These are phyloP conservation scores for Eulithis testata DNA, from an alignment of 2,888 invertebrate species.

Conservation along the genomic window DNA sequence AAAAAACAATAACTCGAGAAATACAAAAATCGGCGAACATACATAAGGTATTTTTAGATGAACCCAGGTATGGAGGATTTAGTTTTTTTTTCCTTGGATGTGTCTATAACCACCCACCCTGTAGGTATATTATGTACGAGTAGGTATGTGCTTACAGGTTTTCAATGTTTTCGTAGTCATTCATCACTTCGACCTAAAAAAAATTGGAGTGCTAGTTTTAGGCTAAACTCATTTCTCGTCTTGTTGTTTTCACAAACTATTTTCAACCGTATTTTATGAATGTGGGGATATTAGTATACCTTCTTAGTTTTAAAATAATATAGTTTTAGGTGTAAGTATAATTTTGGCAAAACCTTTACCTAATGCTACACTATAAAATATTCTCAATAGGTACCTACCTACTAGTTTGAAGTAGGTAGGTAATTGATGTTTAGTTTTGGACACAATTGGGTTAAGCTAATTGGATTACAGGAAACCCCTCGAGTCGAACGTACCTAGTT, in stretches of 20 bases:
- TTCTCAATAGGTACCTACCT: slow-evolving; percentile 39
- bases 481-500: slow-evolving; percentile 51
- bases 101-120: too few relatives aligned
- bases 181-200: slow-evolving; percentile 5
- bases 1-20: too few relatives aligned
- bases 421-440: slow-evolving; percentile 66
- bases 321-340: not conserved
- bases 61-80: too few relatives aligned
- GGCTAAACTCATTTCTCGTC: slow-evolving; percentile 1
- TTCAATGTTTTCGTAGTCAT: slow-evolving; percentile 1
- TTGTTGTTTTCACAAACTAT: too few relatives aligned
- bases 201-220: slow-evolving; percentile 9
- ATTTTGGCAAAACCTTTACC: not conserved
- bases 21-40: too few relatives aligned
- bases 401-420: slow-evolving; percentile 42
- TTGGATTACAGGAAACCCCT: slow-evolving; percentile 77
- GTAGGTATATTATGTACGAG: too few relatives aligned
- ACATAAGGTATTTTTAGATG: too few relatives aligned
- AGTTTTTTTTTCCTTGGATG: too few relatives aligned
- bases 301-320: too few relatives aligned
- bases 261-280: too few relatives aligned
- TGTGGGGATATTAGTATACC: too few relatives aligned
- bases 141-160: not conserved
- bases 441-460: slow-evolving; percentile 76
- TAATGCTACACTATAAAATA: slow-evolving; percentile 31